Percentiles rank a stretch among this genome's conserved stretches.
Evolutionary conservation across 2,888 invertebrate genomes (phyloP).

Genomic region (Ischnura elegans): DNA sequence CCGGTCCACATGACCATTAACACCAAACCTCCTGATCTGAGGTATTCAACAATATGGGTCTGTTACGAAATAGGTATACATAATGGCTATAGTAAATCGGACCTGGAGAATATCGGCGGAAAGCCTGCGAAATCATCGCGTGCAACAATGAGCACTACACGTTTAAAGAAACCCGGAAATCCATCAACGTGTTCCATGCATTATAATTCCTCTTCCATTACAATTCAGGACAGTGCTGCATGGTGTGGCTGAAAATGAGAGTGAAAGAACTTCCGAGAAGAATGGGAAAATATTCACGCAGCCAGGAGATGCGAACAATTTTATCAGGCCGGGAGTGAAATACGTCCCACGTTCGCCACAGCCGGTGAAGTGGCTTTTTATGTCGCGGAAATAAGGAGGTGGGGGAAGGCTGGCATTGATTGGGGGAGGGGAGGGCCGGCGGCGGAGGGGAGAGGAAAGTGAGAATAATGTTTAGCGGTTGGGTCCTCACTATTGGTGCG

Average conservation of each 20-base stretch:
- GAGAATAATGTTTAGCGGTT: too few species aligned
- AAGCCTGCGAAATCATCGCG: too few species aligned
- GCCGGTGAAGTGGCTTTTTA: constrained; percentile 10
- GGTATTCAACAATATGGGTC: too few species aligned
- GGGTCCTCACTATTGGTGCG: too few species aligned
- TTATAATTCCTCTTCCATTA: neutral
- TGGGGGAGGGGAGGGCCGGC: neutral
- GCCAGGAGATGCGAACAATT: neutral
- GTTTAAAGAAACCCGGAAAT: too few species aligned
- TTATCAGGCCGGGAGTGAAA: neutral
- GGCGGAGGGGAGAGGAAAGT: neutral
- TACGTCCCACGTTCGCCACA: neutral
- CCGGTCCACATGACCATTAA: too few species aligned
- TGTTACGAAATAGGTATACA: too few species aligned
- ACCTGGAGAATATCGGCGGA: too few species aligned
- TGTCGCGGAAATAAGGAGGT: neutral
- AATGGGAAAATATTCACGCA: neutral
- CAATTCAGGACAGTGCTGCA: neutral
- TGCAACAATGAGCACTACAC: too few species aligned
- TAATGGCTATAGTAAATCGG: too few species aligned
- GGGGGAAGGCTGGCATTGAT: neutral
- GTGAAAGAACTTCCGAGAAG: neutral
- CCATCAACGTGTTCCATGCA: too few species aligned
- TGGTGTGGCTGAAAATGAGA: neutral
- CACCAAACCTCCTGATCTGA: too few species aligned